phyloP scores from a whole-genome alignment of 2,113 vertebrate species.

The Amblyopsis rosae region DNA sequence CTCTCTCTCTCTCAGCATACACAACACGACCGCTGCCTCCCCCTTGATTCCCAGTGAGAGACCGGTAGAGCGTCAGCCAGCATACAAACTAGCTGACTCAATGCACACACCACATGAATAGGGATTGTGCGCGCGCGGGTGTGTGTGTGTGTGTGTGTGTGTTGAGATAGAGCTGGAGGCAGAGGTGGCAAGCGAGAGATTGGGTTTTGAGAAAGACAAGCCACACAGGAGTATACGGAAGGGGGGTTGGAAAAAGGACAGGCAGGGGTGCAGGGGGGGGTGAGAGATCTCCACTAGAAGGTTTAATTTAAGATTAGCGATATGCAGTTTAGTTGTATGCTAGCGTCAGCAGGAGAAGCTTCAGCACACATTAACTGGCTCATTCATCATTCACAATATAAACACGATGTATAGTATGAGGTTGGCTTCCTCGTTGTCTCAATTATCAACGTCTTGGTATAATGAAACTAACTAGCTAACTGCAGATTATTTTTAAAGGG shows the following conservation, averaged over 20 bases:
- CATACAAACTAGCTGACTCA: constrained; percentile 73
- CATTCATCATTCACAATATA: constrained; percentile 53
- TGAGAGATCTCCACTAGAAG: constrained; percentile 24
- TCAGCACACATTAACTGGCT: constrained; percentile 60
- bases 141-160: constrained; percentile 17
- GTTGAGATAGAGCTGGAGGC: constrained; percentile 31
- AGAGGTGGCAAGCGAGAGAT: constrained; percentile 5
- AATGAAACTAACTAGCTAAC: constrained; percentile 19
- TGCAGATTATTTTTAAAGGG: no score
- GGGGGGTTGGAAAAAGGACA: constrained; percentile 3
- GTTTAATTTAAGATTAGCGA: constrained; percentile 47
- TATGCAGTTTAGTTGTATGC: constrained; percentile 12
- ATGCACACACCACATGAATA: constrained; percentile 27
- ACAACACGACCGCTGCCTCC: constrained; percentile 2
- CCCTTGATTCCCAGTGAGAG: constrained; percentile 62
- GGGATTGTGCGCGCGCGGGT: background rate
- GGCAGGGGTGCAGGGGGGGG: background rate
- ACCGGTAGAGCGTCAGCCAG: constrained; percentile 52
- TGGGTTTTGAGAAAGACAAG: background rate
- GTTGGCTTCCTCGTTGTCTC: constrained; percentile 30
- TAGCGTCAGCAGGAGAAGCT: constrained; percentile 50
- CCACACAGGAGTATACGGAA: constrained; percentile 12
- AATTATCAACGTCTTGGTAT: constrained; percentile 10
- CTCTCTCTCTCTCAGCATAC: background rate
- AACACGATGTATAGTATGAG: constrained; percentile 36